Base-by-base conservation (phyloP, 2,888 invertebrate genomes). In the Sinohyriopsis cumingii region DNA sequence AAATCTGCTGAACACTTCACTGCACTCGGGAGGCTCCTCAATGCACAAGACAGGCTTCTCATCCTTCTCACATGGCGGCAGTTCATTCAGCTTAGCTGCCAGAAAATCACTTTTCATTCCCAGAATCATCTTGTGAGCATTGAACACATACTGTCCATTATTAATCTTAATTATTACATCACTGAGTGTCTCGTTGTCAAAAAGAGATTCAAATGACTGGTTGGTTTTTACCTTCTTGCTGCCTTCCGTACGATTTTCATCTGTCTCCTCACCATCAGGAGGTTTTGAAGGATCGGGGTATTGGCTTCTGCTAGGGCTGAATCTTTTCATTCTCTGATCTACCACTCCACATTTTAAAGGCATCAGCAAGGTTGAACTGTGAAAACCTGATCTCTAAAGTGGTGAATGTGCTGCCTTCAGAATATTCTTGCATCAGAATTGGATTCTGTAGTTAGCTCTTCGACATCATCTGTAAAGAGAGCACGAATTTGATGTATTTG, bases 1-100 rank as follows among this genome's bases (percentile, higher is more conserved):
- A 73, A 89, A 88, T 19, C 86, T 79, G 24, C 86, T 84, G 75
- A 89, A 88, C 60, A 87, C 84, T 24, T 76, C 80, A 59, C 82
- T 82, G 78, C 88, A 88, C 67, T 88, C 89, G 0, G 78, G 70
- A 45, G 77, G 73, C 67, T 88, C 89, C 25, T 81, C 80, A 28
- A 87, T 74, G 72, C 78, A 76, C 67, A 87, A 68, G 25, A 81
- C 73, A 2, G 84, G 85, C 28, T 77, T 78, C 61, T 75, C 78
- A 61, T 69, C 72, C 20, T 80, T 76, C 18, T 71, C 73, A 12
- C 67, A 67, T 3, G 73, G 70, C 1, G 75, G 72, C 25, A 83
- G 54, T 56, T 82, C 81, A 65, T 84, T 84, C 59, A 86, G 72
- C 76, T 84, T 77, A 25, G 79, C 76, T 15, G 85, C 84, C 54